Evolutionary conservation across 1,140 invertebrate genomes (phyloP), one percentile per base, ranked within the genome.

Genomic region (Musca domestica): DNA sequence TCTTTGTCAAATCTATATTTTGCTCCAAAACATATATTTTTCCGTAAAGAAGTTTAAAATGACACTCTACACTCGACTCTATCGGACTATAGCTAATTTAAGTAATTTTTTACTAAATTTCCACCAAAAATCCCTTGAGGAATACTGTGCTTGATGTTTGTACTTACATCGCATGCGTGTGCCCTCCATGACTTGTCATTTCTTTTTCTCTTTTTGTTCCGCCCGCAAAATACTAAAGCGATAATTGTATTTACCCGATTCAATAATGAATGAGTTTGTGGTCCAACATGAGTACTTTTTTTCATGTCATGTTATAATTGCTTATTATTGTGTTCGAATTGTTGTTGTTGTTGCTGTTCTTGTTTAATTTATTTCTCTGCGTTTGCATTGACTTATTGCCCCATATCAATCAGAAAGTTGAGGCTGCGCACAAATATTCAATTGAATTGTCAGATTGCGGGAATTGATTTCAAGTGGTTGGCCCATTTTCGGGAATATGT

Each of bases 111-210:
- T n/a, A n/a, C n/a, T n/a, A n/a, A n/a, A n/a, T n/a, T n/a, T n/a
- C n/a, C n/a, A n/a, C n/a, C n/a, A n/a, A n/a, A n/a, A n/a, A n/a
- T n/a, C n/a, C n/a, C n/a, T n/a, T 41, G 2, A 5, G 5, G 10
- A 41, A 41, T 12, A 41, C 34, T 41, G 34, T 41, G 34, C 34
- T 2, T 41, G 12, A 41, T 41, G 34, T 41, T 41, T 41, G 12
- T 41, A 41, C 34, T 41, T 41, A 41, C 34, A 41, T 14, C 23
- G 0, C 54, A 19, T 61, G 56, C 56, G 25, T 61, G 34, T 30
- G 56, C 56, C 30, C 27, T n/a, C 56, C 56, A 61, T 34, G 56
- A 61, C 56, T 61, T 34, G 19, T 58, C 27, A 34, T 34, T 61
- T 25, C 22, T 56, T 25, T 12, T 7, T 41, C 14, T 41, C 14